Conservation (phyloP, 1,140 invertebrate species). For the Microplitis mediator region DNA sequence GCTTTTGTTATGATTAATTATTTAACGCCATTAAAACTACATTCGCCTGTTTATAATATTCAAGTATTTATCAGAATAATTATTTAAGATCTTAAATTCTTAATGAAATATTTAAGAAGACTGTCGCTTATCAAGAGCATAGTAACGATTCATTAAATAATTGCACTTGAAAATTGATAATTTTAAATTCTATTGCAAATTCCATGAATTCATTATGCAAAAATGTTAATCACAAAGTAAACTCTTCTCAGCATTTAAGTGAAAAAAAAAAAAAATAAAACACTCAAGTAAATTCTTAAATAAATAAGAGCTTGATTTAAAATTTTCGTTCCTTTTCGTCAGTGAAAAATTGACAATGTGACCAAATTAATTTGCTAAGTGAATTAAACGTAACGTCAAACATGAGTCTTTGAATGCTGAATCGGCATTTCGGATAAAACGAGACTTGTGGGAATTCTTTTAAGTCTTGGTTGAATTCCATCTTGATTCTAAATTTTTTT, state of each 20-base stretch:
- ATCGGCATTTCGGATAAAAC: conserved; percentile 34
- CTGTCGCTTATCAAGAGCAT: too few species aligned
- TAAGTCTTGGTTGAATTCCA: neutral
- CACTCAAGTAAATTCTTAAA: neutral
- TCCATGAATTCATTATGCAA: too few species aligned
- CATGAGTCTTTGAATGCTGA: neutral
- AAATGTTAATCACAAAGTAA: too few species aligned
- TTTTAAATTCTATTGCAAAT: too few species aligned
- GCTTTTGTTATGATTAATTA: too few species aligned
- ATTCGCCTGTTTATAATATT: too few species aligned
- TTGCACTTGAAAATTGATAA: too few species aligned
- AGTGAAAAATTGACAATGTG: neutral
- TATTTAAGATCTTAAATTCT: too few species aligned
- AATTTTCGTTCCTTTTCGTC: neutral
- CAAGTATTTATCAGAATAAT: too few species aligned
- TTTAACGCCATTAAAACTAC: too few species aligned
- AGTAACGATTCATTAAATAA: too few species aligned
- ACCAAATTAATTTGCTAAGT: conserved; percentile 9
- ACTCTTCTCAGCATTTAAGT: neutral
- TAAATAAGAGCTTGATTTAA: neutral
- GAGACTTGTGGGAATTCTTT: conserved; percentile 18
- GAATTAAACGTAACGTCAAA: neutral
- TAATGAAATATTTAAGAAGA: too few species aligned
- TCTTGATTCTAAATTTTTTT: neutral
- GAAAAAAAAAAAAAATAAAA: neutral